Evolutionary conservation across 2,888 invertebrate genomes (phyloP).

Genomic region (Acrobasis suavella): DNA sequence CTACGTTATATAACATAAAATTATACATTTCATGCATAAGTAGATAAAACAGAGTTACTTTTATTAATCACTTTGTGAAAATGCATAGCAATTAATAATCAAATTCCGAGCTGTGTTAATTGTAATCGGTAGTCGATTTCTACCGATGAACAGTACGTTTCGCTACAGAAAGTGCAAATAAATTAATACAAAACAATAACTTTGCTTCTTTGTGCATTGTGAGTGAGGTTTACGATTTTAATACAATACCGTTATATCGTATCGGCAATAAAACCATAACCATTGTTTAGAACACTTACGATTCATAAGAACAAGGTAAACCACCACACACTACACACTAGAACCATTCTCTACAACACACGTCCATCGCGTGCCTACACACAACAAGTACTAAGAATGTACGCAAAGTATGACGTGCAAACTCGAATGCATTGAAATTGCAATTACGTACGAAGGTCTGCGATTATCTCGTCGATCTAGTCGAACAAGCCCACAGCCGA

Average conservation of each 20-base stretch:
- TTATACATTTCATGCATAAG: too few relatives aligned
- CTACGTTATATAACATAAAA: too few relatives aligned
- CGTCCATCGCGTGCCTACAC: conserved; percentile 16
- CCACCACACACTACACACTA: neutral
- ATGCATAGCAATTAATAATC: too few relatives aligned
- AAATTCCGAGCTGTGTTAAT: too few relatives aligned
- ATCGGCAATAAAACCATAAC: neutral
- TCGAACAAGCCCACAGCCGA: neutral
- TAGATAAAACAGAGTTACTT: too few relatives aligned
- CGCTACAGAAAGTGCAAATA: too few relatives aligned
- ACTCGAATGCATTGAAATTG: conserved; percentile 12
- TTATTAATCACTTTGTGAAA: too few relatives aligned
- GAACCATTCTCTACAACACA: neutral
- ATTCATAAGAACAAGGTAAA: conserved; percentile 18
- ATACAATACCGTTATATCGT: neutral
- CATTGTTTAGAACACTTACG: conserved; percentile 9
- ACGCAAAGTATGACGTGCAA: conserved; percentile 13
- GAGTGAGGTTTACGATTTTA: neutral
- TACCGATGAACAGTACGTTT: too few relatives aligned
- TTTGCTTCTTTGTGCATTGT: neutral
- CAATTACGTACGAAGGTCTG: conserved; percentile 19
- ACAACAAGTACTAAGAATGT: neutral
- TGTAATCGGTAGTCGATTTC: too few relatives aligned
- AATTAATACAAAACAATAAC: too few relatives aligned
- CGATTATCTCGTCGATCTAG: conserved; percentile 19